Base-by-base conservation (phyloP, 2,888 invertebrate genomes). In the Ormyrus rosae region DNA sequence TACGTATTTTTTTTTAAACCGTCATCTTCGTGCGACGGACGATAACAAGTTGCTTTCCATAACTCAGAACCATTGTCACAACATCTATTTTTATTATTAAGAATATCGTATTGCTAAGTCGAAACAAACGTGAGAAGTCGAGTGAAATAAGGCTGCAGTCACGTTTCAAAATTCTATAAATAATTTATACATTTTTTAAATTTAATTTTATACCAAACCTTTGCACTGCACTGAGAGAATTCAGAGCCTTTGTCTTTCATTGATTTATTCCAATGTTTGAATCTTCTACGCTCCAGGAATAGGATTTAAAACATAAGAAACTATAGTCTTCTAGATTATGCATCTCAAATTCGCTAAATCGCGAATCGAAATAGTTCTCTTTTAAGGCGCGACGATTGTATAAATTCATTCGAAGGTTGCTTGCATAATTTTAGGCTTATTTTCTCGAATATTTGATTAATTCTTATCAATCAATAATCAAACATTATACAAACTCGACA, bases 401-500 rank as follows among this genome's bases (percentile, higher is more conserved):
- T 65, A 74, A 64, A 74, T 74, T 65, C 56, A 34, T 10, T 13
- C 64, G 55, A 73, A 64, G 63, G 64, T 55, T 13, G 46, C 46
- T 19, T 19, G 65, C 65, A 74, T 74, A 64, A 74, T 65, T 74
- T 72, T 53, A 61, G 50, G 4, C 50, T 61, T 19, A 60, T 71
- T 50, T 71, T 64, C 64, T n/a, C 19, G 19, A 19, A 19, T 19
- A 19, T 19, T 19, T 19, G 1, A 19, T 19, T 19, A 19, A 19
- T 19, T 19, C 19, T 19, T 19, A 19, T 19, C 19, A 19, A 19
- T 19, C 19, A 19, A 19, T 19, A 19, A 19, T 19, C 19, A 19
- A 19, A 19, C 19, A 19, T 19, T 19, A 19, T 19, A 19, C 19
- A 19, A 19, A 19, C 19, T 19, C 19, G 19, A 19, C 19, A 19